These are phyloP conservation scores for Callinectes sapidus DNA, from an alignment of 2,888 invertebrate genomes.

Conservation along the genomic window DNA sequence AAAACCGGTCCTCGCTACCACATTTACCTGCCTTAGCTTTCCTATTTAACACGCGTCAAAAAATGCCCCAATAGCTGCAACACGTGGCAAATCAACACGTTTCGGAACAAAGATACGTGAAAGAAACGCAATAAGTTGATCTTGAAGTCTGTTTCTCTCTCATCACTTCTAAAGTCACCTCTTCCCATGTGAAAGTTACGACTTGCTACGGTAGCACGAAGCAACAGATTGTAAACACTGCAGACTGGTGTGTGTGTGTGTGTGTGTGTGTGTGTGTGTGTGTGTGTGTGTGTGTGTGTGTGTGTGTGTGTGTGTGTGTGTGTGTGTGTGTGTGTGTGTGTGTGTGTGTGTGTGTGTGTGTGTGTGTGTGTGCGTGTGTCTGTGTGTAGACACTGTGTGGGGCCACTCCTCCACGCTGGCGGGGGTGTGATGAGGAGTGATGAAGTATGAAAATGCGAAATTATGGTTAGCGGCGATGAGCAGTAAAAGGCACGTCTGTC, in stretches of 20 bases:
- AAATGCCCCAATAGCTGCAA: neutral
- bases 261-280: conserved; percentile 6
- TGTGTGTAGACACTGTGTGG: too few species aligned
- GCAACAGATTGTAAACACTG: conserved; percentile 15
- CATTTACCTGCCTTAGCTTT: conserved; percentile 22
- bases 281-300: conserved; percentile 8
- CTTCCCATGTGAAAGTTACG: conserved; percentile 13
- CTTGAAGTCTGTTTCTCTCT: neutral
- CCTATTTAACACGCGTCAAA: conserved; percentile 35
- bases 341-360: too few species aligned
- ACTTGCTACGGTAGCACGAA: neutral
- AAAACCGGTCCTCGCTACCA: conserved; percentile 31
- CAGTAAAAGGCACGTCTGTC: neutral
- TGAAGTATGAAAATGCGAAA: conserved; percentile 12
- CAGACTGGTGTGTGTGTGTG: neutral
- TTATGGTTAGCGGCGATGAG: neutral
- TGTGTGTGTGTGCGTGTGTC: too few species aligned
- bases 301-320: neutral
- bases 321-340: neutral
- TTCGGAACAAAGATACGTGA: neutral
- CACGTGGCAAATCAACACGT: neutral
- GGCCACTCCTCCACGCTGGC: neutral
- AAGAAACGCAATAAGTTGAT: neutral
- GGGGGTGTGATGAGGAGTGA: neutral
- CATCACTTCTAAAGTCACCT: neutral